A percentile compares a stretch with the other conserved stretches of the same genome.
Conservation (phyloP, 2,797 vertebrate species). For the Spatula versicolor region DNA sequence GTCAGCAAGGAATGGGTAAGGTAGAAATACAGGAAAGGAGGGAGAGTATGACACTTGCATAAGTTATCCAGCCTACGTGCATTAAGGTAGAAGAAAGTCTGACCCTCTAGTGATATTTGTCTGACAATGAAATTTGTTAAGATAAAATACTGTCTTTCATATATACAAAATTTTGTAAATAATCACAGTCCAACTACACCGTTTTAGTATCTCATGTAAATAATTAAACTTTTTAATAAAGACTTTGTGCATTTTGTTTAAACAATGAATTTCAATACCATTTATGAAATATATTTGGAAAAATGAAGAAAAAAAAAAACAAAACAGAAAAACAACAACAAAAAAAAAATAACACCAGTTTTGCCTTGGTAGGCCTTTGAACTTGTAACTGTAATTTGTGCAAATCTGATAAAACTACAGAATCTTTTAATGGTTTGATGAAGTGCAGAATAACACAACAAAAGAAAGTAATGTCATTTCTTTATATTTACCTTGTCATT, state of each 20-base stretch:
- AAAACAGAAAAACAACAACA: background rate
- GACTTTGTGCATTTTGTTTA: background rate
- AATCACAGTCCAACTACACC: background rate
- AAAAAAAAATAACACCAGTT: accelerated
- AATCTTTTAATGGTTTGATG: background rate
- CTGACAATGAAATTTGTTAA: background rate
- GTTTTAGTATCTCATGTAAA: background rate
- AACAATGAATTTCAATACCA: background rate
- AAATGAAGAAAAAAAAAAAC: accelerated
- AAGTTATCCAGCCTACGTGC: background rate
- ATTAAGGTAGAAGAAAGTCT: background rate
- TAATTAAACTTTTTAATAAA: background rate
- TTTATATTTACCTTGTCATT: slow-evolving; percentile 28
- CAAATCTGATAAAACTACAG: background rate
- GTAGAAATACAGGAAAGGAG: background rate
- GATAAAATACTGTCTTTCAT: background rate
- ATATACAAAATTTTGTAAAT: background rate
- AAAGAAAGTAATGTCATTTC: background rate
- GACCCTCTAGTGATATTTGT: background rate
- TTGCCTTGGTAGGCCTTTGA: background rate
- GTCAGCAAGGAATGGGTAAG: background rate
- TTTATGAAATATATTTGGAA: background rate
- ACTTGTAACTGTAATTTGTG: background rate
- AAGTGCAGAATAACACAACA: background rate
- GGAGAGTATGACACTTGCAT: background rate